A percentile compares a stretch with the other conserved stretches of the same genome.
phyloP scores from a whole-genome alignment of 92 coral and sea anemone species.

The Paragorgia papillata region DNA sequence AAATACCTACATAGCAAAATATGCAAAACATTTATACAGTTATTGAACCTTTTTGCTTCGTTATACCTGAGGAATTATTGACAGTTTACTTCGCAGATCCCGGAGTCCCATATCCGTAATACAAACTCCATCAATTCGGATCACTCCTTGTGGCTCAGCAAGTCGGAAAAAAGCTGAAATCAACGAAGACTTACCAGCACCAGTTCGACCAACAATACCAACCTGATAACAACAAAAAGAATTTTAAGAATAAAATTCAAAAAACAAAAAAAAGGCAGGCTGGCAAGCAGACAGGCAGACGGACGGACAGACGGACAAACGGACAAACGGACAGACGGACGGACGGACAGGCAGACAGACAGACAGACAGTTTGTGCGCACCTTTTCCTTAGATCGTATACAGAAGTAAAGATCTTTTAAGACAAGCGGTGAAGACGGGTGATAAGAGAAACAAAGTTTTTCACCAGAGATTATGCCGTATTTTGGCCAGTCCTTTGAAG shows the following conservation, averaged over 20 bases:
- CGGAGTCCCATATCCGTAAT: conserved; percentile 75
- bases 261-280: background rate
- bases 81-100: conserved; percentile 78
- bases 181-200: conserved; percentile 93
- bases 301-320: no score
- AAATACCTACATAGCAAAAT: no score
- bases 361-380: conserved; percentile 8
- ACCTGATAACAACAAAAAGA: conserved; percentile 44
- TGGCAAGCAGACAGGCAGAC: no score
- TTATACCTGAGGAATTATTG: conserved; percentile 83
- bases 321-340: no score
- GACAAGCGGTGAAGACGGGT: conserved; percentile 72
- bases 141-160: conserved; percentile 63
- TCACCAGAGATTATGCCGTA: conserved; percentile 82
- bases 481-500: conserved; percentile 80
- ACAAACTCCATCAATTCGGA: conserved; percentile 79
- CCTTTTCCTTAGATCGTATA: conserved; percentile 88
- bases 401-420: conserved; percentile 72
- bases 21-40: no score
- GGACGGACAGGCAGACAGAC: no score
- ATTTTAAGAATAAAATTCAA: background rate
- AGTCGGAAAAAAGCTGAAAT: conserved; percentile 82
- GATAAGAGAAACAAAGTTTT: conserved; percentile 78
- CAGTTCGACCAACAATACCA: conserved; percentile 90
- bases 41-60: background rate